Evolutionary conservation across 2,888 invertebrate species (phyloP).

Genomic region (Platycheirus rosarum): DNA sequence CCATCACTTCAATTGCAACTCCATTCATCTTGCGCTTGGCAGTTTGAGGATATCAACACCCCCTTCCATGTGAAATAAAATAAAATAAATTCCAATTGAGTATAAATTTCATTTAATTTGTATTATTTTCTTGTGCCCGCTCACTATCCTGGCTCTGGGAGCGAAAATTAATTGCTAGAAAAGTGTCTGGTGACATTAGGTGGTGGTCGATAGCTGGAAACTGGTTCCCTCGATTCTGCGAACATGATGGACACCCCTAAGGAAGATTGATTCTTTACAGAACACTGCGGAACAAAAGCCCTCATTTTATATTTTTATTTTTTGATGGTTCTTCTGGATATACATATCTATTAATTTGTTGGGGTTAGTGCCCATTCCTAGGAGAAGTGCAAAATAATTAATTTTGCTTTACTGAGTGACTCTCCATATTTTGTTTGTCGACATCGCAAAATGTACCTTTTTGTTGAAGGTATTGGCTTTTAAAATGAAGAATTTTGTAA

Average conservation of each 20-base stretch:
- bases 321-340: constrained; percentile 19
- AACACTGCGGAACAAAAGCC: constrained; percentile 40
- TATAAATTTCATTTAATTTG: constrained; percentile 61
- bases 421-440: neutral
- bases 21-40: constrained; percentile 36
- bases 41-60: constrained; percentile 20
- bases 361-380: constrained; percentile 44
- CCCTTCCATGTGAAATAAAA: constrained; percentile 18
- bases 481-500: neutral
- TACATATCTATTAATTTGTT: constrained; percentile 46
- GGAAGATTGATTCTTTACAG: constrained; percentile 64
- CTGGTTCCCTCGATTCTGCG: too few species aligned
- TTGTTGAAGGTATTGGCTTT: neutral
- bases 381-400: constrained; percentile 60
- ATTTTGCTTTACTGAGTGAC: neutral
- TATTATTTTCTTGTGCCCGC: constrained; percentile 45
- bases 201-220: constrained; percentile 11
- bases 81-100: constrained; percentile 62
- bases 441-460: neutral
- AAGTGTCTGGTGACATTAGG: constrained; percentile 61
- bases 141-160: constrained; percentile 22
- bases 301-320: neutral
- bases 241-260: too few species aligned
- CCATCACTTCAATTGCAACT: constrained; percentile 39
- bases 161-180: constrained; percentile 64